Evolutionary conservation across 2,113 vertebrate species (phyloP).

Genomic region (Podarcis muralis): DNA sequence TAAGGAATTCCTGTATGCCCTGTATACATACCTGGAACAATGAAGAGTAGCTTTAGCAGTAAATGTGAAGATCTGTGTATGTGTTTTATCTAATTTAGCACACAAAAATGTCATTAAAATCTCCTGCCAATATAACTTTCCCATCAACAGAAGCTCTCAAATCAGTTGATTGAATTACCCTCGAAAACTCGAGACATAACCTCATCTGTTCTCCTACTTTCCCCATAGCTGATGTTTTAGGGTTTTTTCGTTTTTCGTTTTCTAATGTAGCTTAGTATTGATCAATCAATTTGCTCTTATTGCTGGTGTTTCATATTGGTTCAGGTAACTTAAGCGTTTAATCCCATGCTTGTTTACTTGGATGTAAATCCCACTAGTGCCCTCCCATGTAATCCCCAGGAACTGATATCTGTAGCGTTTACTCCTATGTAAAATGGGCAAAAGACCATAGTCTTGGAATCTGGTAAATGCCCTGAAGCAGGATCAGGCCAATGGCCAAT

Average conservation of each 20-base stretch:
- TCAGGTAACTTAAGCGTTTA: not conserved
- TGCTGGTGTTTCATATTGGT: not conserved
- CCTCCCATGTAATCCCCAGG: not conserved
- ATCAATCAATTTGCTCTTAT: not conserved
- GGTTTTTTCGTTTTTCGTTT: not conserved
- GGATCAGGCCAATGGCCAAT: no score
- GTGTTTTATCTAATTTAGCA: not conserved
- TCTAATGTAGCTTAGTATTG: not conserved
- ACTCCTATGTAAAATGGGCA: not conserved
- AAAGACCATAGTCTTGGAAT: not conserved
- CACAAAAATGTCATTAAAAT: not conserved
- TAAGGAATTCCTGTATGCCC: not conserved
- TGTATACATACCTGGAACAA: no score
- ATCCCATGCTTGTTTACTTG: not conserved
- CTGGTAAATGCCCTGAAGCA: not conserved
- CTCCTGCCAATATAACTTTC: not conserved
- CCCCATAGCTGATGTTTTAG: not conserved
- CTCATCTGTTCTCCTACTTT: not conserved
- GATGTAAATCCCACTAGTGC: not conserved
- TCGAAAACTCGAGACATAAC: not conserved
- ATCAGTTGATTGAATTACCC: slow-evolving; percentile 23
- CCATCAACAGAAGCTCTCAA: not conserved
- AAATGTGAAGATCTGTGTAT: not conserved
- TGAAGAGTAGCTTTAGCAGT: not conserved
- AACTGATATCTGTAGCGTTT: no score